Conservation (phyloP, 2,113 vertebrate species). For the Ctenomys sociabilis region DNA sequence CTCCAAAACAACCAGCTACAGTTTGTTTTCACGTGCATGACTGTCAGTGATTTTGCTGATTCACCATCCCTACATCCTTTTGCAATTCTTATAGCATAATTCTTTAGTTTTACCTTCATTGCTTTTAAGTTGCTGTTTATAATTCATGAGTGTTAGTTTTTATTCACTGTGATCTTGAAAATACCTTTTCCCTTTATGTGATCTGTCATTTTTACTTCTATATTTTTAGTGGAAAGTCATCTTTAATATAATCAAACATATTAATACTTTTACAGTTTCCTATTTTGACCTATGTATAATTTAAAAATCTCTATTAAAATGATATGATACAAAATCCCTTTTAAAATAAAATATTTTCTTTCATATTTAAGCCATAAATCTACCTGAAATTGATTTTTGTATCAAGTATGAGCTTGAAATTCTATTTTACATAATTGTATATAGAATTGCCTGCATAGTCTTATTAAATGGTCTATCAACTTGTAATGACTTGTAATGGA, state of each 20-base stretch:
- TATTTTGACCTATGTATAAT: conserved; percentile 9
- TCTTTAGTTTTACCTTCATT: not conserved
- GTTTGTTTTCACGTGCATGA: not conserved
- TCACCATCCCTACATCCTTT: not conserved
- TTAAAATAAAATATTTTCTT: conserved; percentile 58
- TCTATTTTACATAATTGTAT: not conserved
- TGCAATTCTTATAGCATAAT: not conserved
- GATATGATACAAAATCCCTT: not conserved
- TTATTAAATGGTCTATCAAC: not conserved
- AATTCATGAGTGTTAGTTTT: not conserved
- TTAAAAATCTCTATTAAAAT: conserved; percentile 1
- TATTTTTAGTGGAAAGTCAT: not conserved
- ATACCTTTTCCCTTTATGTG: not conserved
- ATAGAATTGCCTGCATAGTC: not conserved
- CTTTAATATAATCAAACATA: not conserved
- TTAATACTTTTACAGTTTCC: conserved; percentile 22
- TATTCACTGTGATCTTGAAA: not conserved
- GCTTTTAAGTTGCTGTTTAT: conserved; percentile 10
- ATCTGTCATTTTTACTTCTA: not conserved
- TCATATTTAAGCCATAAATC: conserved; percentile 56
- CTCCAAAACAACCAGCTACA: not conserved
- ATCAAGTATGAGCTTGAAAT: not conserved
- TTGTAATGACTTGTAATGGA: not conserved
- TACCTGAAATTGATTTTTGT: conserved; percentile 53
- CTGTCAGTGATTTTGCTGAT: not conserved